Conservation (phyloP, 2,113 vertebrate species). For the Oreochromis aureus region DNA sequence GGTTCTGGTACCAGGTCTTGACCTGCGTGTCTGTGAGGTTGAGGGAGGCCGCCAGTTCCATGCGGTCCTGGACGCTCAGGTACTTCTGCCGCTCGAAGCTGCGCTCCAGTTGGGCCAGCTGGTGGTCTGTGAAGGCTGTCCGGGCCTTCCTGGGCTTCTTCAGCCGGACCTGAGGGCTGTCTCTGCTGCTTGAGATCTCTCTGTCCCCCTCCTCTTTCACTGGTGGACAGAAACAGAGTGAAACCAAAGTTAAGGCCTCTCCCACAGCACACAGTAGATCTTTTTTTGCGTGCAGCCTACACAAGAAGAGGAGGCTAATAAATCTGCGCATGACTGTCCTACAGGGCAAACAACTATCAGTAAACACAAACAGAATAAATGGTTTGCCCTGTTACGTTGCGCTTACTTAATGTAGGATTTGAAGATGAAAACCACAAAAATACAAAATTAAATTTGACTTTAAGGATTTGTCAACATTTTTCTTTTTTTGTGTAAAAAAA, state of each 20-base stretch:
- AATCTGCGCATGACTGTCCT: not conserved
- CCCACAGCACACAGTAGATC: not conserved
- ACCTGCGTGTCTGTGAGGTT: conserved; percentile 99
- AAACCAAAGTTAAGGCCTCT: not conserved
- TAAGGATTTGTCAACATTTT: not conserved
- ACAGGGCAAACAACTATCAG: not conserved
- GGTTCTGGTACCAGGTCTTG: conserved; percentile 99
- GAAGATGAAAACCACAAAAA: not conserved
- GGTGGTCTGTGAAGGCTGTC: conserved; percentile 98
- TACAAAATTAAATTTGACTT: not conserved
- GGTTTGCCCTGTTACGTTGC: not conserved
- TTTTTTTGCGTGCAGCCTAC: not conserved
- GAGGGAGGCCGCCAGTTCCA: conserved; percentile 97
- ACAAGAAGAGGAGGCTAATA: not conserved
- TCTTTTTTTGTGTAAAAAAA: not conserved
- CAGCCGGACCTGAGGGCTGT: conserved; percentile 90
- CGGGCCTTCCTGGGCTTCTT: conserved; percentile 98
- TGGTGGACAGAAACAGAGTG: conserved; percentile 40
- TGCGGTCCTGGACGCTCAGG: conserved; percentile 96
- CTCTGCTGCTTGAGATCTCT: conserved; percentile 96
- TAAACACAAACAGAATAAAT: not conserved
- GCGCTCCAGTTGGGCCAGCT: conserved; percentile 95
- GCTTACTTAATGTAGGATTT: not conserved
- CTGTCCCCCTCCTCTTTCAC: conserved; percentile 97
- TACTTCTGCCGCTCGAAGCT: conserved; percentile 98